Base-by-base conservation (phyloP, 2,888 invertebrate species). In the Cynaeus angustus region DNA sequence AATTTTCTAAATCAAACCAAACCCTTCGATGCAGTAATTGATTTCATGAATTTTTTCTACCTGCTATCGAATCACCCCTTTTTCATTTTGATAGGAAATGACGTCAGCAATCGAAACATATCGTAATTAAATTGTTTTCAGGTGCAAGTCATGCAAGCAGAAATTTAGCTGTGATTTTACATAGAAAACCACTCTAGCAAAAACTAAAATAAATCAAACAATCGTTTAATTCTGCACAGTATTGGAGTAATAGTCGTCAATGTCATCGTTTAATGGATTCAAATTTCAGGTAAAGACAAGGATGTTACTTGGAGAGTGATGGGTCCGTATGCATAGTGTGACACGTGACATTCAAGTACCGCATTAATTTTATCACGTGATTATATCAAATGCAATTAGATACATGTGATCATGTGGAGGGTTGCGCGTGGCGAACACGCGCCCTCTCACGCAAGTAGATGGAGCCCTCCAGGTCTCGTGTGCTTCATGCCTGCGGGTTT, bases 291-390 rank as follows among this genome's bases (percentile, higher is more conserved):
- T 41, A 41, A 41, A 41, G 21, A 56, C 56, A 21, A 38, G 14
- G 21, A 38, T 7, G 13, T 10, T 28, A 26, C 9, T 59, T 46
- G 43, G 28, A 16, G 9, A 53, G 50, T 50, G 62, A 62, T 62
- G 62, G 62, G 62, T 62, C 33, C 9, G 58, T 59, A 56, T 56
- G 41, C 26, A 41, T 62, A 38, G 30, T 50, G 37, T 37, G 55
- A 59, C 83, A 81, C 81, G 83, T 80, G 82, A 75, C 81, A 75
- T 77, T 81, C 80, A 79, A 83, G 82, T 82, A 78, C 78, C 76
- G 79, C 83, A 83, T 83, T 83, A 83, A 83, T 83, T 83, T 81
- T 81, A 83, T 83, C 83, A 83, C 80, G 78, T 81, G 83, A 83
- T 83, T 82, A 82, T 79, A 78, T 77, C 77, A 75, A 76, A 79